Evolutionary conservation across 2,797 vertebrate genomes (phyloP).

Genomic region (Silurus aristotelis): DNA sequence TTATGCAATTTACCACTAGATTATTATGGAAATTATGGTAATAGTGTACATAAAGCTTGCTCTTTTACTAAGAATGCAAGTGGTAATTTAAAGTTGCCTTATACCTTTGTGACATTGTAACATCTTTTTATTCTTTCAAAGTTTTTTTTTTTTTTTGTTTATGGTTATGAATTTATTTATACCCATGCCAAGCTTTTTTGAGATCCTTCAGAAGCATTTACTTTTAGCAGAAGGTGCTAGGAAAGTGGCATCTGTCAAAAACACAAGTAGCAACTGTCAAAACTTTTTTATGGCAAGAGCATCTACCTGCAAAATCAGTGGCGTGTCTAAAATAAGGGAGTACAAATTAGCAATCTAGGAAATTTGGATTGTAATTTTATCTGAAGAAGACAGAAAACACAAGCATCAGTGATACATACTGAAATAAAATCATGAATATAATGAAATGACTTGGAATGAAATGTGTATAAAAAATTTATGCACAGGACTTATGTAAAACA

Average conservation of each 20-base stretch:
- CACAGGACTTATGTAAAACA: not conserved
- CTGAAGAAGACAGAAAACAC: not conserved
- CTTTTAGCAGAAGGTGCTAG: not conserved
- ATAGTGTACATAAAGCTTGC: not conserved
- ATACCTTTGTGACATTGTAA: not conserved
- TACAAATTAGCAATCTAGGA: not conserved
- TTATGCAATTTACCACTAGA: not conserved
- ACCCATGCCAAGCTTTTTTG: not conserved
- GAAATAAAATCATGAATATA: not conserved
- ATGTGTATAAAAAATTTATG: not conserved
- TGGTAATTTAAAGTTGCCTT: not conserved
- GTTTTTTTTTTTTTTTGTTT: not conserved
- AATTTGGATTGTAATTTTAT: not conserved
- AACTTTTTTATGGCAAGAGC: not conserved
- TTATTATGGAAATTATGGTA: no score
- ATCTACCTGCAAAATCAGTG: not conserved
- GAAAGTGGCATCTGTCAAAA: not conserved
- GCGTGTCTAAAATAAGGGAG: not conserved
- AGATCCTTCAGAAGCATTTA: not conserved
- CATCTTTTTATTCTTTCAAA: not conserved
- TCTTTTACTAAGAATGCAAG: not conserved
- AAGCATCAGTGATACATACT: not conserved
- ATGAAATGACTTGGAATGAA: not conserved
- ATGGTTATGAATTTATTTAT: not conserved
- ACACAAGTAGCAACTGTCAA: not conserved